Base-by-base conservation (phyloP, 1,140 invertebrate genomes). In the Melitaea cinxia region DNA sequence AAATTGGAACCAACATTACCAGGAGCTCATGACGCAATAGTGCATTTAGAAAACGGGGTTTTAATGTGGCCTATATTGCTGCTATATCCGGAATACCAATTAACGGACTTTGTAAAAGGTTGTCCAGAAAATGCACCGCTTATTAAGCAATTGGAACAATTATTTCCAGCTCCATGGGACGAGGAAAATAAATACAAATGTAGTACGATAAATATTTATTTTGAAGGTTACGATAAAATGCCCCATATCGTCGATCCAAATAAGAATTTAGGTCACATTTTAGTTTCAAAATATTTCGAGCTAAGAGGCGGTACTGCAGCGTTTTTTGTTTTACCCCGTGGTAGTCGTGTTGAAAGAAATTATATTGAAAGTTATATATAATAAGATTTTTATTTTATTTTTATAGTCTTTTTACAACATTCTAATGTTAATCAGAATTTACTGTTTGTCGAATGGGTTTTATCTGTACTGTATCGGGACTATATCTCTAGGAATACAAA, bases 101-200 rank as follows among this genome's bases (percentile, higher is more conserved):
- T 85, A 71, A 88, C 82, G 4, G 87, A 91, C 69, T 88, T 89
- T 55, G 94, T 98, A 71, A 75, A 85, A 53, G 94, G 95, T 60
- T 96, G 97, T 75, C 81, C 98, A 0, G 83, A 93, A 49, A 92
- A 94, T 75, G 75, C 83, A 0, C 72, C 84, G 0, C 69, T 92
- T 26, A 10, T 65, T 1, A 77, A 68, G 30, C 85, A 91, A 26
- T 66, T 92, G 21, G 77, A 84, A 35, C 84, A 92, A 33, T 88
- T 98, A 63, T 97, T 98, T 85, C 91, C 92, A 24, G 94, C 94
- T 21, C 87, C 91, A 4, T 98, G 97, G 96, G 97, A 99, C 87
- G 77, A 69, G 52, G 88, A 95, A 0, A 88, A 91, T 42, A 94
- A 94, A 73, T 98, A 98, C 82, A 93, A 78, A 45, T 68, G 91